A percentile compares a stretch with the other conserved stretches of the same genome.
These are phyloP conservation scores for Celastrina argiolus DNA, from an alignment of 2,888 invertebrate species.

Conservation along the genomic window DNA sequence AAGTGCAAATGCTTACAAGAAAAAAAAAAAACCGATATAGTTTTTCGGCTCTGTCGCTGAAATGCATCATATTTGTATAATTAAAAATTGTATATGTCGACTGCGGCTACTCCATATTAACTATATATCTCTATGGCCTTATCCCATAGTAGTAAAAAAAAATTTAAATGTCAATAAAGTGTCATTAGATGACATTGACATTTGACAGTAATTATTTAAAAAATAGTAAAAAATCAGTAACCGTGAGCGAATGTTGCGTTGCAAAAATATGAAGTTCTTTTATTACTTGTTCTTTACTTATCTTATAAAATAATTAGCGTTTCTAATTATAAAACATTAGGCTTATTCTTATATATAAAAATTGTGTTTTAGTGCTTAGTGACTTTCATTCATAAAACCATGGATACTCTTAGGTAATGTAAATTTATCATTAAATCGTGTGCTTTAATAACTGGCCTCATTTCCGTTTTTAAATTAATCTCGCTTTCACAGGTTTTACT, in stretches of 20 bases:
- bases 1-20: too few species aligned
- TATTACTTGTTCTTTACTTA: background rate
- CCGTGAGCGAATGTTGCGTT: background rate
- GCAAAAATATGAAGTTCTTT: background rate
- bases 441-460: background rate
- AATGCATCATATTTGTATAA: too few species aligned
- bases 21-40: too few species aligned
- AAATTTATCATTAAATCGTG: background rate
- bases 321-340: background rate
- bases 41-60: too few species aligned
- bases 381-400: constrained; percentile 9
- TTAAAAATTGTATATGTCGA: too few species aligned
- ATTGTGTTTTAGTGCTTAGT: constrained; percentile 7
- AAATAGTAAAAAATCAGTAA: background rate
- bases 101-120: too few species aligned
- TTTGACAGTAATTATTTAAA: background rate
- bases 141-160: background rate
- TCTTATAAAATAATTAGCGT: background rate
- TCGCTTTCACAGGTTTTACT: constrained; percentile 79
- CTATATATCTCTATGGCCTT: too few species aligned
- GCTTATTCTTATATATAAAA: background rate
- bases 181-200: background rate
- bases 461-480: constrained; percentile 21
- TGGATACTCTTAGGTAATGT: constrained; percentile 24
- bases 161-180: background rate